Base-by-base conservation (phyloP, 2,888 invertebrate genomes). In the Mythimna albipuncta region DNA sequence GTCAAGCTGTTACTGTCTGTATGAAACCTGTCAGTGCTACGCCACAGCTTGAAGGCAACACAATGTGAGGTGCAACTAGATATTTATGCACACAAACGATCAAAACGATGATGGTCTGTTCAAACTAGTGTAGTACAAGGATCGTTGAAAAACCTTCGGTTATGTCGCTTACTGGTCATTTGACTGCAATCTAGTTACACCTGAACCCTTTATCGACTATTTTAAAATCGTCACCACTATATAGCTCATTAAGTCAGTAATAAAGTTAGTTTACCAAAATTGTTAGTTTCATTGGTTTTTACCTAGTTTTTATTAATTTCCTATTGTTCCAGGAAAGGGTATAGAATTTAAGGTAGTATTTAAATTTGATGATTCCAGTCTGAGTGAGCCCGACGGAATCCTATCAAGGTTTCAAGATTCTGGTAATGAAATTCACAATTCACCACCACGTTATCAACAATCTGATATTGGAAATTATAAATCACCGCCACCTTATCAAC, bases 21-120 rank as follows among this genome's bases (percentile, higher is more conserved):
- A 72, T 16, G 78, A 65, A 1, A 5, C 1, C 13, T 79, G 82
- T 35, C 79, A 79, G 50, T 79, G 79, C 47, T 69, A 79, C 16
- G 68, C 1, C 0, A 19, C 67, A 32, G 55, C 26, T 41, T 21
- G 63, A 75, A 58, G 79, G 55, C 21, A 32, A 35, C 32, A 35
- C 21, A 35, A 77, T 5, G 38, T 19, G 26, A n/a, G n/a, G 26
- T 54, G 54, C 6, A 10, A 75, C 21, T 64, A 64, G 10, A 47
- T 44, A 26, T n/a, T 19, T 19, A 50, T 50, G 50, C 6, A 50
- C 50, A 19, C 50, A 6, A 50, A 19, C 7, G 7, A n/a, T n/a
- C 50, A 52, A n/a, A 52, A n/a, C 16, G n/a, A 2, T 50, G n/a
- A 7, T 44, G 13, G 44, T 16, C 47, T 6, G 44, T 47, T 47